Base-by-base conservation (phyloP, 2,797 vertebrate species). In the Macrochelys suwanniensis region DNA sequence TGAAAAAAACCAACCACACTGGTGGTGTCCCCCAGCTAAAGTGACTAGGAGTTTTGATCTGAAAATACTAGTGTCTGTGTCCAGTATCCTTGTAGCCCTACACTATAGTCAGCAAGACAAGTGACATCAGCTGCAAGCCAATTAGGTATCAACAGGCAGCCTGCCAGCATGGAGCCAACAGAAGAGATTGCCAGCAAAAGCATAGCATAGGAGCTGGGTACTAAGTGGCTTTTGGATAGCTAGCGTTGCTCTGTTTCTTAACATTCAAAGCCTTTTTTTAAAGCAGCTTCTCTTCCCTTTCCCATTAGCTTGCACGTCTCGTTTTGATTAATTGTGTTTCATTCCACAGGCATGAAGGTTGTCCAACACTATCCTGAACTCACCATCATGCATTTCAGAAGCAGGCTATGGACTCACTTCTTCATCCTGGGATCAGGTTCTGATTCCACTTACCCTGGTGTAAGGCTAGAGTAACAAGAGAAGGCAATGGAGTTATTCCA, bases 91-190 rank as follows among this genome's bases (percentile, higher is more conserved):
- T 74, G 93, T 89, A 96, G 94, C 53, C 3, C 5, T 3, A 37
- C 21, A 11, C 21, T 71, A 12, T 6, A 71, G 68, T 42, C 68
- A 71, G 68, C 68, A 4, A 54, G 87, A 65, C 91, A 93, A 93
- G 80, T 77, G 25, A 94, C 91, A 82, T 19, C 19, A 25, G 91
- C 89, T 0, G 94, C 96, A 95, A 97, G 91, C 90, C 96, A 96
- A 96, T 96, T 77, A 94, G 96, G 87, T 90, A 91, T 68, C 88
- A 87, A 42, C n/a, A 13, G 81, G 94, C 92, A 94, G 93, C 42
- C 94, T 94, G 95, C 82, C 92, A 86, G 93, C 80, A 84, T 49
- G n/a, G 3, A 89, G 93, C 95, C 26, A 45, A 76, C 45, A 31
- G 45, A 45, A 42, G 61, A 65, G 37, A 42, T 45, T 71, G n/a